A percentile compares a stretch with the other conserved stretches of the same genome.
Conservation (phyloP, 92 coral and sea anemone genomes). For the Virgularia gustaviana region DNA sequence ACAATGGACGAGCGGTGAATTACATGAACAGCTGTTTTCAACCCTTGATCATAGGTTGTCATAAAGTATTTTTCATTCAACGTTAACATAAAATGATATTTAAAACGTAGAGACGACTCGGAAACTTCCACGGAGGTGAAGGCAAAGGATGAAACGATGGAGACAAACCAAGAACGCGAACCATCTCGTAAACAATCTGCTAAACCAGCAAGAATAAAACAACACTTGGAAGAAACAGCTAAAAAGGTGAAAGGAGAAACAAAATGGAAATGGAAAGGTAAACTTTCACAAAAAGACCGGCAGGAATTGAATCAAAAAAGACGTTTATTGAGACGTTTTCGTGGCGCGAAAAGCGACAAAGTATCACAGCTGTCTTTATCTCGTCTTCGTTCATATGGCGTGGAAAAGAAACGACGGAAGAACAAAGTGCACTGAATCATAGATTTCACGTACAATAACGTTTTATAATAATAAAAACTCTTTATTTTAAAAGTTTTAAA, state of each 20-base stretch:
- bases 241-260: slow-evolving; percentile 20
- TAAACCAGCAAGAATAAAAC: slow-evolving; percentile 16
- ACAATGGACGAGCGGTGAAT: too few relatives aligned
- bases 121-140: slow-evolving; percentile 2
- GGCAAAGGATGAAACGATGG: slow-evolving; percentile 39
- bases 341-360: slow-evolving; percentile 73
- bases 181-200: neutral
- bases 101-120: too few relatives aligned
- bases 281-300: slow-evolving; percentile 52
- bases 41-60: too few relatives aligned
- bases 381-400: slow-evolving; percentile 84
- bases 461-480: too few relatives aligned
- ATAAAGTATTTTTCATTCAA: too few relatives aligned
- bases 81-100: too few relatives aligned
- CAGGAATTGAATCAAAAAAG: slow-evolving; percentile 64
- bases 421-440: slow-evolving; percentile 42
- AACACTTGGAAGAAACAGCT: slow-evolving; percentile 25
- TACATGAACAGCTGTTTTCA: too few relatives aligned
- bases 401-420: slow-evolving; percentile 71
- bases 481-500: too few relatives aligned
- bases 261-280: slow-evolving; percentile 49
- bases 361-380: slow-evolving; percentile 71
- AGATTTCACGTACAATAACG: too few relatives aligned
- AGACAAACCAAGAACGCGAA: neutral
- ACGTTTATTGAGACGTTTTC: slow-evolving; percentile 66